Conservation (phyloP, 1,140 invertebrate species). For the Drosophila sp. region DNA sequence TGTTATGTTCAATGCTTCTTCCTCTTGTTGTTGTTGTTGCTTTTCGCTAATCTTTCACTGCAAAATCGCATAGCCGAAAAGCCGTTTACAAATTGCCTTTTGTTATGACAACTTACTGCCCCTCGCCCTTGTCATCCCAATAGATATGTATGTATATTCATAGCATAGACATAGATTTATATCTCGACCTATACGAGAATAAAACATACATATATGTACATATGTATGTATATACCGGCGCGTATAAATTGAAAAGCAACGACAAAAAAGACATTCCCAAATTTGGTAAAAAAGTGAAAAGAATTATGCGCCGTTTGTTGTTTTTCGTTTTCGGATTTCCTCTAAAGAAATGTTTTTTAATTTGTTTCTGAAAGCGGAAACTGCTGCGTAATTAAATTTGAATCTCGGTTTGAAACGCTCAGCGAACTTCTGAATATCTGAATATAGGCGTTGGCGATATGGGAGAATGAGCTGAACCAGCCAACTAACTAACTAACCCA, state of each 20-base stretch:
- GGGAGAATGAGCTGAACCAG: constrained; percentile 47
- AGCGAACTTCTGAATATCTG: constrained; percentile 24
- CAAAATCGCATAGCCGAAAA: constrained; percentile 62
- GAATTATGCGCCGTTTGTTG: constrained; percentile 58
- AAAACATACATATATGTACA: constrained; percentile 16
- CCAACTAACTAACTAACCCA: not conserved
- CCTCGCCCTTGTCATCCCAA: not conserved
- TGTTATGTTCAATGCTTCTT: constrained; percentile 40
- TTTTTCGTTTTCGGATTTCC: constrained; percentile 54
- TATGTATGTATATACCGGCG: constrained; percentile 28
- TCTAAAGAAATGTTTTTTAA: constrained; percentile 64
- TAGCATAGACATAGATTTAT: constrained; percentile 20
- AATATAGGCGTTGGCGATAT: constrained; percentile 51
- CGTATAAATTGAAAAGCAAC: constrained; percentile 47
- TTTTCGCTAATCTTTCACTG: constrained; percentile 54
- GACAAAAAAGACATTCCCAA: constrained; percentile 43
- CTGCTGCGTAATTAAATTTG: constrained; percentile 63
- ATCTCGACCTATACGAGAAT: constrained; percentile 11
- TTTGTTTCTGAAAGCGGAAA: constrained; percentile 54
- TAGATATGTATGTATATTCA: constrained; percentile 17
- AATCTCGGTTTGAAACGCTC: constrained; percentile 34
- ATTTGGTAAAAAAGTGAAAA: constrained; percentile 79
- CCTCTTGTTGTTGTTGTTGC: constrained; percentile 37
- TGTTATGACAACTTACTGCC: constrained; percentile 52
- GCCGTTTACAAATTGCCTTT: constrained; percentile 73